Evolutionary conservation across 2,113 vertebrate species (phyloP).

Genomic region (Atrichornis clamosus): DNA sequence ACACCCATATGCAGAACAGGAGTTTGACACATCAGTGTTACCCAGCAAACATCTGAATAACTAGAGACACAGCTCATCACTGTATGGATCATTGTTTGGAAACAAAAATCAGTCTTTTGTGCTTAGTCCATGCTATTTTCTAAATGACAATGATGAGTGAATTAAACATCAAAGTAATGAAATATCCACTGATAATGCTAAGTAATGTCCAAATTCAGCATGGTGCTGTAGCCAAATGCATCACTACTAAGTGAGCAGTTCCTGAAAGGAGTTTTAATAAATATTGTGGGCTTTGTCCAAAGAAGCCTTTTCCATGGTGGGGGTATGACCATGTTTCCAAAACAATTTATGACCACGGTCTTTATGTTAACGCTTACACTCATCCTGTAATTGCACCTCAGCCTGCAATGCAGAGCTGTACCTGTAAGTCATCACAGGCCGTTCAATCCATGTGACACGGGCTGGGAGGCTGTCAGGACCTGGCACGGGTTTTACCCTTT

Average conservation of each 20-base stretch:
- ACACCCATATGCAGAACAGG: neutral
- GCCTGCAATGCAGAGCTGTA: neutral
- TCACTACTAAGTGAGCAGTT: neutral
- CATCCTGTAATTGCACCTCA: neutral
- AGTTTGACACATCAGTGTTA: neutral
- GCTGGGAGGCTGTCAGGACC: neutral
- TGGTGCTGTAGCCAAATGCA: neutral
- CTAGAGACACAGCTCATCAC: neutral
- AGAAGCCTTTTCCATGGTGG: neutral
- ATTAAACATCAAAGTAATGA: neutral
- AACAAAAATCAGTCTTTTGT: neutral
- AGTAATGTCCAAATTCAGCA: neutral
- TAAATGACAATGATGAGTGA: neutral
- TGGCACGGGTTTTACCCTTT: neutral
- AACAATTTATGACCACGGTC: neutral
- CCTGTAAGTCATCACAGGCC: neutral
- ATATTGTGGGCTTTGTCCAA: neutral
- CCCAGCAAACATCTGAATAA: neutral
- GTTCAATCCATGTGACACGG: rapidly evolving
- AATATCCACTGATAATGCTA: neutral
- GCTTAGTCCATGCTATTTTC: neutral
- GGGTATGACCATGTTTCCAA: neutral
- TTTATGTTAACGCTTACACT: neutral
- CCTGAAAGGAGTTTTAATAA: neutral
- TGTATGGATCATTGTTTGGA: neutral